Conservation (phyloP, 2,888 invertebrate species). For the Listrodromus nycthemerus region DNA sequence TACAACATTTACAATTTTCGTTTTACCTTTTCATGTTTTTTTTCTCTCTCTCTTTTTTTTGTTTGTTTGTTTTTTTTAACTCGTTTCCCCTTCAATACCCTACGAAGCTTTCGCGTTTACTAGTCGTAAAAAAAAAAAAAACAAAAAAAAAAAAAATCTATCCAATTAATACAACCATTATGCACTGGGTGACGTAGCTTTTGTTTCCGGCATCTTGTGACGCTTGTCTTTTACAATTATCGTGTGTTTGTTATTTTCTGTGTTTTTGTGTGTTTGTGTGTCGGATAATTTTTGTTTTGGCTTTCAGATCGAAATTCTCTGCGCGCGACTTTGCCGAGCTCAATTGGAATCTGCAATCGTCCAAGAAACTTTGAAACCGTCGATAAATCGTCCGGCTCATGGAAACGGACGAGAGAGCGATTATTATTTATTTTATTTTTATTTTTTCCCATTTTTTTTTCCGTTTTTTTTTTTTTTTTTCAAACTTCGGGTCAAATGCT, state of each 20-base stretch:
- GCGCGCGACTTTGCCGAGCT: constrained; percentile 47
- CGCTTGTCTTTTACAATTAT: constrained; percentile 42
- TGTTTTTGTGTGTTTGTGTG: constrained; percentile 12
- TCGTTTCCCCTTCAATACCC: constrained; percentile 49
- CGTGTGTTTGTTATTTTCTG: constrained; percentile 13
- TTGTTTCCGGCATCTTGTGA: constrained; percentile 63
- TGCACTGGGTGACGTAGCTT: constrained; percentile 68
- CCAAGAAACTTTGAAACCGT: constrained; percentile 13
- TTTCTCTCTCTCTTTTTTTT: too few species aligned
- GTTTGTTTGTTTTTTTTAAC: too few species aligned
- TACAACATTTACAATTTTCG: constrained; percentile 74
- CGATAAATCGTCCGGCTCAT: constrained; percentile 1
- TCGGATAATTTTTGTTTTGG: constrained; percentile 49
- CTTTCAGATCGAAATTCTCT: constrained; percentile 69
- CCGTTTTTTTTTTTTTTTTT: not conserved
- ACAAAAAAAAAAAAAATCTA: too few species aligned
- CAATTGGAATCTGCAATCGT: constrained; percentile 25
- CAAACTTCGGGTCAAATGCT: constrained; percentile 26
- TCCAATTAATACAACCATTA: constrained; percentile 72
- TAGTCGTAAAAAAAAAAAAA: too few species aligned
- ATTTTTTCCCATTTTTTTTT: not conserved
- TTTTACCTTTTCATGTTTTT: not conserved
- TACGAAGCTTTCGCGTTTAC: constrained; percentile 27
- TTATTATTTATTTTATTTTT: constrained; percentile 26
- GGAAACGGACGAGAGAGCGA: constrained; percentile 46